Evolutionary conservation across 2,113 vertebrate species (phyloP).

Genomic region (Scomber japonicus): DNA sequence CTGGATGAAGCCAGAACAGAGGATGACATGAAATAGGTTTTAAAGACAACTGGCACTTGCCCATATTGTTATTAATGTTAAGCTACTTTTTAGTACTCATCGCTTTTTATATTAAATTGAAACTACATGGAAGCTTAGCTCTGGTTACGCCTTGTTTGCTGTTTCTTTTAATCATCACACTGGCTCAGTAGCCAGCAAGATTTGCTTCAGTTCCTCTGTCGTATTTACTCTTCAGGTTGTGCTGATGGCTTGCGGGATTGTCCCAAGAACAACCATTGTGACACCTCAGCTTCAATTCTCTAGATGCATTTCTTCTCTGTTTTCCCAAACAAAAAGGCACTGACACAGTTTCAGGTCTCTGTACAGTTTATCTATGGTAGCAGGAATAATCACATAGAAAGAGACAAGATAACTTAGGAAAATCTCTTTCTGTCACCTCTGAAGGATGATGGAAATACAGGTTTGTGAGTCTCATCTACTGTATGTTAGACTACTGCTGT

Average conservation of each 20-base stretch:
- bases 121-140: not conserved
- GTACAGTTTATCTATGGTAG: slow-evolving; percentile 42
- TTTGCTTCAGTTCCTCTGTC: slow-evolving; percentile 4
- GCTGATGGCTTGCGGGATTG: slow-evolving; percentile 28
- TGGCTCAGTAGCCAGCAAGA: not conserved
- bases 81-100: not conserved
- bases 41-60: not conserved
- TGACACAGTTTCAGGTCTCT: slow-evolving; percentile 30
- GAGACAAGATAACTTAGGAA: slow-evolving; percentile 18
- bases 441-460: slow-evolving; percentile 23
- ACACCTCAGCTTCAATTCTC: slow-evolving; percentile 22
- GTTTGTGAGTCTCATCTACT: too few species aligned
- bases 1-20: not conserved
- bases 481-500: too few species aligned
- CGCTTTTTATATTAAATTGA: not conserved
- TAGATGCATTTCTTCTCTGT: not conserved
- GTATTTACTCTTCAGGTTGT: slow-evolving; percentile 40
- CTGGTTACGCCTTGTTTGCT: slow-evolving; percentile 1
- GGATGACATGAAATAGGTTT: not conserved
- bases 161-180: slow-evolving; percentile 8
- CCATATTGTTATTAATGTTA: not conserved
- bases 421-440: slow-evolving; percentile 14
- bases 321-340: slow-evolving; percentile 14
- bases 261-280: slow-evolving; percentile 10
- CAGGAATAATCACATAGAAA: slow-evolving; percentile 29